Base-by-base conservation (phyloP, 2,113 vertebrate genomes). In the Takifugu flavidus region DNA sequence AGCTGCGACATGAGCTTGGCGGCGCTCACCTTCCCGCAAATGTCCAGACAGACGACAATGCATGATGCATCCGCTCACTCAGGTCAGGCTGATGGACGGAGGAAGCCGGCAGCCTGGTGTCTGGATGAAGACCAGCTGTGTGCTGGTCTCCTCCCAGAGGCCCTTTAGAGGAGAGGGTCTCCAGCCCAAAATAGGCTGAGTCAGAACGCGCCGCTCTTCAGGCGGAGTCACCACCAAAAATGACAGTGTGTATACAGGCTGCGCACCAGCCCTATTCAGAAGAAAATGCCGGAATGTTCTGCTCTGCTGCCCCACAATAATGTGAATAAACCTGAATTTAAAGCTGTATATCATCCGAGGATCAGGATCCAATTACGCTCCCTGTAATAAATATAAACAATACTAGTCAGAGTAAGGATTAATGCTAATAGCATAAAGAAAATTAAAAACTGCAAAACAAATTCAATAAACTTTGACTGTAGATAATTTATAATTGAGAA, bases 11-110 rank as follows among this genome's bases (percentile, higher is more conserved):
- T 26, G 67, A 68, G 72, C 51, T 51, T 51, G 67, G 67, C 25
- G 50, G 34, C 39, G 46, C 52, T 67, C 25, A 51, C 68, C 61
- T n/a, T 65, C 63, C 74, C 57, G 49, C 67, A 77, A 77, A 68
- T 62, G 11, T 60, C 75, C 79, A 88, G 84, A 88, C 83, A 73
- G 74, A 57, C 65, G 82, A 88, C 89, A 85, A 90, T 90, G 86
- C 82, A 91, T 85, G 84, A 80, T 56, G 72, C 84, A 76, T 84
- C 80, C 76, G 74, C 77, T 86, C 74, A 74, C 78, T 59, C 15
- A 65, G 60, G 58, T 59, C 67, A 54, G 3, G 66, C 64, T 70
- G 80, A 81, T 28, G 58, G 77, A 74, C 31, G 64, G 56, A 13
- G 70, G 50, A 68, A 54, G 63, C 72, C 42, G 51, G 68, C 25